Evolutionary conservation across 1,140 invertebrate species (phyloP), one percentile per base, ranked within the genome.

Genomic region (Scaptomyza pallida): DNA sequence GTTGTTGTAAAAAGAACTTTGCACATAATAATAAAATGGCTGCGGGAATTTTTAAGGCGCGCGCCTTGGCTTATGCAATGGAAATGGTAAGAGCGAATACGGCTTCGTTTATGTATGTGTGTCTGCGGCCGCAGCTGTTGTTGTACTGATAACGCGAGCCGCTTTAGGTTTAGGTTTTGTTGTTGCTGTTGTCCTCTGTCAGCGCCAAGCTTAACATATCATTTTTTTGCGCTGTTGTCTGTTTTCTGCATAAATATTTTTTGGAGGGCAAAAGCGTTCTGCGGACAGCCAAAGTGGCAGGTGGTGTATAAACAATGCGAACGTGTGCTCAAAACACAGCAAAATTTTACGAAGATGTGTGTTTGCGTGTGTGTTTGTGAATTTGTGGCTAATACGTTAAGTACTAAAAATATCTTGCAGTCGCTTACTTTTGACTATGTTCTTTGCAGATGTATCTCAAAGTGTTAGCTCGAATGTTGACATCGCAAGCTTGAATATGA

Each of bases 11-110:
- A 55, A 81, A 81, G 63, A 85, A 86, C 69, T 86, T 86, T 77
- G 70, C 77, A 88, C 81, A 86, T 88, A 86, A 86, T 86, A 81
- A 86, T 86, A 86, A 86, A 88, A 86, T 86, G 78, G 77, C 63
- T 81, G 77, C 78, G 79, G 69, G 77, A 78, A 68, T 85, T 80
- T 85, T 63, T 55, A 64, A 80, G 81, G 70, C 64, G 77, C 62
- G 74, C 78, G 69, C 70, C 74, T 77, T 81, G 41, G 77, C 80
- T 81, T 81, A 75, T 86, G 81, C 81, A 77, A 80, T 86, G 80
- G 72, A 86, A 80, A 86, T 70, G 69, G 62, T 81, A 77, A n/a
- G n/a, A n/a, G n/a, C n/a, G n/a, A n/a, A 26, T 6, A 26, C 23
- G 6, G 23, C 4, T 26, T 17, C 30, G 12, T 62, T 10, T 52